Conservation (phyloP, 2,113 vertebrate species). For the Phyllopteryx taeniolatus region DNA sequence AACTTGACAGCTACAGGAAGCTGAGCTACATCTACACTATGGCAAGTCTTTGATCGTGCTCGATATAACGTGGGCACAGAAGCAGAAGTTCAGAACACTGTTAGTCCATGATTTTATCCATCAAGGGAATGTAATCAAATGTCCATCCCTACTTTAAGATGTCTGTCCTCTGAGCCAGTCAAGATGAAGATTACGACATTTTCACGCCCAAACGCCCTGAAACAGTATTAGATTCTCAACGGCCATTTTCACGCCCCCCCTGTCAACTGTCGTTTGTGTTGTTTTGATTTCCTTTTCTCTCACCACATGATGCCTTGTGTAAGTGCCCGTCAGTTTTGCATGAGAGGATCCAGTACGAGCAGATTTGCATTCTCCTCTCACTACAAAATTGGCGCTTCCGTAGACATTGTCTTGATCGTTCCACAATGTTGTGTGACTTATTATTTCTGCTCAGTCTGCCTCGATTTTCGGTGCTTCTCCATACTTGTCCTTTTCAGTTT, state of each 20-base stretch:
- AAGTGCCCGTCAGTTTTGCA: constrained; percentile 55
- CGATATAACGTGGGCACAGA: neutral
- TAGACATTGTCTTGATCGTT: too few relatives aligned
- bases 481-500: too few relatives aligned
- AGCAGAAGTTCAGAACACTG: neutral
- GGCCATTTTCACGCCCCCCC: constrained; percentile 18
- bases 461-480: too few relatives aligned
- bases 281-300: constrained; percentile 1
- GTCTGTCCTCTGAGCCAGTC: neutral
- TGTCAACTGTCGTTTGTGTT: constrained; percentile 41
- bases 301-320: constrained; percentile 30
- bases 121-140: neutral
- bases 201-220: neutral
- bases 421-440: too few relatives aligned
- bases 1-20: neutral
- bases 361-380: constrained; percentile 43
- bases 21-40: neutral
- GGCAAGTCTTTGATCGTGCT: neutral
- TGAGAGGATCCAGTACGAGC: constrained; percentile 35
- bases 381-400: neutral
- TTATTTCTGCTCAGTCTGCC: too few relatives aligned
- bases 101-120: neutral
- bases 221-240: constrained; percentile 40
- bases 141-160: neutral
- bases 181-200: neutral